Percentiles rank a stretch among this genome's conserved stretches.
phyloP scores from a whole-genome alignment of 2,888 invertebrate genomes.

The Drosophila rubida region DNA sequence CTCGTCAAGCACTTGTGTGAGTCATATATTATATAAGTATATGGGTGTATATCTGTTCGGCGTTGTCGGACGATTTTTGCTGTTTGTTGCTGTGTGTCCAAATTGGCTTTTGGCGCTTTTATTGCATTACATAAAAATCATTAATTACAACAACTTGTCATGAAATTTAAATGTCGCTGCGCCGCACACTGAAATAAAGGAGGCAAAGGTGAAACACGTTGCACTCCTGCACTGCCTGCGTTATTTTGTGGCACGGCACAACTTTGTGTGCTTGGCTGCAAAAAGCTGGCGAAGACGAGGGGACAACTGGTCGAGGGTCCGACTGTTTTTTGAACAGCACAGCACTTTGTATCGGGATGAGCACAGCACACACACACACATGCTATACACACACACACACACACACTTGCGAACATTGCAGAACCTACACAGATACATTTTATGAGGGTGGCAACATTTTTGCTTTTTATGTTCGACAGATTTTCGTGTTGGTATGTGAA shows the following conservation, averaged over 20 bases:
- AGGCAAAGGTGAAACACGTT: slow-evolving; percentile 57
- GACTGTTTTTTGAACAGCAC: slow-evolving; percentile 53
- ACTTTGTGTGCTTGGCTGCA: slow-evolving; percentile 52
- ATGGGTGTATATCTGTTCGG: slow-evolving; percentile 1
- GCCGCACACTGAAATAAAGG: slow-evolving; percentile 60
- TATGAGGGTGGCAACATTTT: slow-evolving; percentile 73
- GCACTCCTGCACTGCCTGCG: slow-evolving; percentile 1
- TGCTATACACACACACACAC: slow-evolving; percentile 11
- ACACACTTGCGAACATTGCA: slow-evolving; percentile 9
- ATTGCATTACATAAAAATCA: slow-evolving; percentile 75
- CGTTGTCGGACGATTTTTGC: not conserved
- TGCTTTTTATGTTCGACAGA: slow-evolving; percentile 78
- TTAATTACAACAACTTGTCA: slow-evolving; percentile 77
- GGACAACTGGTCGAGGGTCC: slow-evolving; percentile 24
- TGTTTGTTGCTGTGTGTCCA: slow-evolving; percentile 2
- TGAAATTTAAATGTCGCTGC: slow-evolving; percentile 73
- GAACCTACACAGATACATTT: slow-evolving; percentile 68
- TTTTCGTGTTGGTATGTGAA: slow-evolving; percentile 81
- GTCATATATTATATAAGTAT: not conserved
- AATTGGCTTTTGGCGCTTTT: slow-evolving; percentile 56
- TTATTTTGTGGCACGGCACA: slow-evolving; percentile 18
- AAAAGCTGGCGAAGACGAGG: not conserved
- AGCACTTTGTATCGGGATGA: slow-evolving; percentile 61
- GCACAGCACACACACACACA: slow-evolving; percentile 8
- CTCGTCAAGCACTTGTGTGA: not conserved